These are phyloP conservation scores for Copidosoma aretas DNA, from an alignment of 2,888 invertebrate species.

Conservation along the genomic window DNA sequence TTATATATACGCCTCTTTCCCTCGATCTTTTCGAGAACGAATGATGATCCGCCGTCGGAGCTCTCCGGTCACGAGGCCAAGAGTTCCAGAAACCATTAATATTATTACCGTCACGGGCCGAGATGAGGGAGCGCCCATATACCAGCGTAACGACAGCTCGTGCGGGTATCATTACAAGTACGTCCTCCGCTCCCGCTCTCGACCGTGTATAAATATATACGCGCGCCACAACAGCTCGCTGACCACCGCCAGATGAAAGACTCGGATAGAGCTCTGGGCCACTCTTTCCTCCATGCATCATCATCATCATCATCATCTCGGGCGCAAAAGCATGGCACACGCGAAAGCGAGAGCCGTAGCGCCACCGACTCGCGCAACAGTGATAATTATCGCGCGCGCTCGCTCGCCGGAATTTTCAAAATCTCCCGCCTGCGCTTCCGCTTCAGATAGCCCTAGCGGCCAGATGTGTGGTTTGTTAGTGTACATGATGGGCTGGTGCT, in stretches of 20 bases:
- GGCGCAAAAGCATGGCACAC: background rate
- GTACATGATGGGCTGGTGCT: too few species aligned
- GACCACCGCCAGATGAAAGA: too few species aligned
- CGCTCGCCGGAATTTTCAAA: background rate
- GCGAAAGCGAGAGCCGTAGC: background rate
- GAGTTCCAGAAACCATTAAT: conserved; percentile 44
- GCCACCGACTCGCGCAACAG: too few species aligned
- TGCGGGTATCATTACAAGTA: conserved; percentile 32
- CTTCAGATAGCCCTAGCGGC: background rate
- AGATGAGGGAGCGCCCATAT: background rate
- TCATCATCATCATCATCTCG: too few species aligned
- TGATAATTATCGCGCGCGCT: conserved; percentile 8
- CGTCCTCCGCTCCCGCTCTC: too few species aligned
- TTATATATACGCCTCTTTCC: background rate
- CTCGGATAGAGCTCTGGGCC: background rate
- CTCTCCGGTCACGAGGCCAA: too few species aligned
- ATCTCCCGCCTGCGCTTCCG: conserved; percentile 1
- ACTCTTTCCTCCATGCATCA: too few species aligned
- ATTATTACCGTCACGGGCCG: conserved; percentile 39
- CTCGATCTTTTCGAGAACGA: background rate
- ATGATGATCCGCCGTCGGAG: background rate
- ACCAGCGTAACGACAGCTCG: conserved; percentile 42
- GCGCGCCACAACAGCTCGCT: too few species aligned
- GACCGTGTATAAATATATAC: too few species aligned
- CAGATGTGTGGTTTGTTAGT: too few species aligned